Evolutionary conservation across 2,888 invertebrate species (phyloP).

Genomic region (Stratiomys singularior): DNA sequence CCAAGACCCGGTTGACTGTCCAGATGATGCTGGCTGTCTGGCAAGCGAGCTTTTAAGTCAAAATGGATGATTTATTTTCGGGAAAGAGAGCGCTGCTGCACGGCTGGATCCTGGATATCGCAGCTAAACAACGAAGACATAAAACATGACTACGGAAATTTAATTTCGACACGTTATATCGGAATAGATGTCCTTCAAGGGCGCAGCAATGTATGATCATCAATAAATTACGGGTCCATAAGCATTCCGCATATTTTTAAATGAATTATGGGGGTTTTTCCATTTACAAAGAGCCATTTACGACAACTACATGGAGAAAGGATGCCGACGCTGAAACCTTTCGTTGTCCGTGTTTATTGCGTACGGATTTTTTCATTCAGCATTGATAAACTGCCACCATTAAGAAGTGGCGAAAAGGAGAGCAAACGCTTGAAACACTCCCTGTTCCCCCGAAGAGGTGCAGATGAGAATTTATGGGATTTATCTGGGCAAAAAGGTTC

Average conservation of each 20-base stretch:
- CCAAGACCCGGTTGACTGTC: slow-evolving; percentile 10
- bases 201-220: slow-evolving; percentile 32
- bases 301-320: not conserved
- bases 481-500: slow-evolving; percentile 25
- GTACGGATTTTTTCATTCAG: slow-evolving; percentile 27
- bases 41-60: slow-evolving; percentile 34
- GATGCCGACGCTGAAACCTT: not conserved
- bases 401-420: slow-evolving; percentile 13
- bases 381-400: slow-evolving; percentile 39
- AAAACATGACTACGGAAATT: slow-evolving; percentile 44
- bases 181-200: slow-evolving; percentile 43
- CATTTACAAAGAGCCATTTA: slow-evolving; percentile 1
- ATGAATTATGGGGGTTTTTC: slow-evolving; percentile 18
- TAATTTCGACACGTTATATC: slow-evolving; percentile 46
- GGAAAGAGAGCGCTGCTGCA: not conserved
- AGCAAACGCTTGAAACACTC: not conserved
- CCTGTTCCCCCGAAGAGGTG: not conserved
- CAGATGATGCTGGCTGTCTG: not conserved
- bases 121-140: slow-evolving; percentile 22
- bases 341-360: slow-evolving; percentile 26
- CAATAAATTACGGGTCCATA: slow-evolving; percentile 42
- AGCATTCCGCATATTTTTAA: slow-evolving; percentile 36
- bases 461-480: slow-evolving; percentile 31
- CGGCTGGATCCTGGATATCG: slow-evolving; percentile 9
- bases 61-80: slow-evolving; percentile 39